Conservation (phyloP, 1,140 invertebrate genomes). For the Anastrepha obliqua region DNA sequence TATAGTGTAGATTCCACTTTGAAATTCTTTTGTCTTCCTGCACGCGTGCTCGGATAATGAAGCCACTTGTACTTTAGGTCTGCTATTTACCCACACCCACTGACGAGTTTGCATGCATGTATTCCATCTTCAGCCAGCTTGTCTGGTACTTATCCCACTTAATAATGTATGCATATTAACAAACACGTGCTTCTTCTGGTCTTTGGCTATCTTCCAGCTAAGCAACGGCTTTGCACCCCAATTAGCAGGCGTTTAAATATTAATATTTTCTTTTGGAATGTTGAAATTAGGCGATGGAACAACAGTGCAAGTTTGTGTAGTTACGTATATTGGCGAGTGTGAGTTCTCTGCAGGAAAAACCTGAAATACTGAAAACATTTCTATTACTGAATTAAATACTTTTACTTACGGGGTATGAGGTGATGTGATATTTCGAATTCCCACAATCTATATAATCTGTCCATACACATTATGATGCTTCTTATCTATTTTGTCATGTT, state of each 20-base stretch:
- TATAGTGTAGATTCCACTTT: background rate
- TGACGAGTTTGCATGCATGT: background rate
- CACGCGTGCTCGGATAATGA: constrained; percentile 23
- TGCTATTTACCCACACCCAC: background rate
- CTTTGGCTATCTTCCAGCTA: background rate
- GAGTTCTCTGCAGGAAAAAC: no score
- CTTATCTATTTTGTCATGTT: no score
- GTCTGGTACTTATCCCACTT: background rate
- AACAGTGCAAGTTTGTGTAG: background rate
- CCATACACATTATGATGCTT: no score
- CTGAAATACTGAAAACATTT: no score
- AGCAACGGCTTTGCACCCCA: background rate
- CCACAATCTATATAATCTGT: no score
- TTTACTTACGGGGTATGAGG: no score
- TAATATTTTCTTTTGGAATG: constrained; percentile 13
- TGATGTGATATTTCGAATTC: no score
- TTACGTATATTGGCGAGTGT: background rate
- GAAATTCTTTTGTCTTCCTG: constrained; percentile 19
- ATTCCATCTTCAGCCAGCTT: background rate
- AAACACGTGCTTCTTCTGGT: background rate
- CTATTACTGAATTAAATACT: no score
- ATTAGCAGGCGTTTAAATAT: constrained; percentile 45
- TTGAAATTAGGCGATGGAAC: background rate
- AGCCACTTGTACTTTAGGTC: constrained; percentile 4
- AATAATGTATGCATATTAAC: background rate